phyloP scores from a whole-genome alignment of 1,140 invertebrate species.

The Linepithema humile region DNA sequence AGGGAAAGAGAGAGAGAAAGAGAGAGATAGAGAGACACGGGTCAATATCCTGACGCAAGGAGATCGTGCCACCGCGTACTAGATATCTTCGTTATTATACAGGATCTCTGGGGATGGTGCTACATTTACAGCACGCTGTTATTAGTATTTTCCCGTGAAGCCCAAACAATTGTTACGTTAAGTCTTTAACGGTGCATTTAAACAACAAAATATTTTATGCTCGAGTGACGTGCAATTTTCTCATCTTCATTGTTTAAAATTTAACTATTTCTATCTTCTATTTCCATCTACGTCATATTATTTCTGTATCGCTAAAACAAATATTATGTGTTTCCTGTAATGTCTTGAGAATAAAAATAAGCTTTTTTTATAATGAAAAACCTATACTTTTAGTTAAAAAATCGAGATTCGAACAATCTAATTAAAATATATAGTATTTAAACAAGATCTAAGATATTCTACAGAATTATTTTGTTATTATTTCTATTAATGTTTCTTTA shows the following conservation, averaged over 20 bases:
- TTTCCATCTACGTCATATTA: not conserved
- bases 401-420: not conserved
- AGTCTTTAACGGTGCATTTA: slow-evolving; percentile 20
- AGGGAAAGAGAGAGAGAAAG: not conserved
- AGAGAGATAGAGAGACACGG: not conserved
- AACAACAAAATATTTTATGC: not conserved
- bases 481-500: not conserved
- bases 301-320: not conserved
- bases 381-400: not conserved
- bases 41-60: slow-evolving; percentile 47
- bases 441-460: not conserved
- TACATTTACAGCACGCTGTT: not conserved
- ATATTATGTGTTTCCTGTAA: no score
- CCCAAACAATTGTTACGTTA: not conserved
- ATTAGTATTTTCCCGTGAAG: slow-evolving; percentile 21
- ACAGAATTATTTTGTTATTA: not conserved
- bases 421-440: not conserved
- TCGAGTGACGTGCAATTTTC: not conserved
- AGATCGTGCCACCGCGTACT: slow-evolving; percentile 8
- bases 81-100: slow-evolving; percentile 35
- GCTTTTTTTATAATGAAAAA: not conserved
- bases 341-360: not conserved
- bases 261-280: slow-evolving; percentile 6
- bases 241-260: not conserved
- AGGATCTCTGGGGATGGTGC: slow-evolving; percentile 20